Evolutionary conservation across 2,888 invertebrate species (phyloP).

Genomic region (Caenorhabditis zanzibari): DNA sequence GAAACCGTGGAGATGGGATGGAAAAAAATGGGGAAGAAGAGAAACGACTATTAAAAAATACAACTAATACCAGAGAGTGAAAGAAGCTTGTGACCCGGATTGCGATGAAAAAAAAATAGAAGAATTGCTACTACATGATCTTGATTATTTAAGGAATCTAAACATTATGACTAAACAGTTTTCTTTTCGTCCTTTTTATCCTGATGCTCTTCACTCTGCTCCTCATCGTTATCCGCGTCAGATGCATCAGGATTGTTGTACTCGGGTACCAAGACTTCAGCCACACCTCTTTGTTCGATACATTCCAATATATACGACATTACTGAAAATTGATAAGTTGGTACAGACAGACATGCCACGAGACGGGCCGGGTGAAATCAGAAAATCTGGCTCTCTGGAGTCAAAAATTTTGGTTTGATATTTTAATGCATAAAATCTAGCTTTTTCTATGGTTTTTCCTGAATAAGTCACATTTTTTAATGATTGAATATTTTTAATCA

Average conservation of each 20-base stretch:
- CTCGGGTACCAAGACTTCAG: constrained; percentile 71
- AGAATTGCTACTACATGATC: constrained; percentile 44
- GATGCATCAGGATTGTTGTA: constrained; percentile 77
- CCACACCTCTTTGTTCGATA: constrained; percentile 71
- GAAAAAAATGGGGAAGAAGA: background rate
- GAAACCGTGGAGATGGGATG: constrained; percentile 30
- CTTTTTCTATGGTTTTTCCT: too few species aligned
- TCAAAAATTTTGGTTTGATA: too few species aligned
- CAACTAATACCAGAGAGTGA: constrained; percentile 41
- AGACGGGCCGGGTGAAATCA: too few species aligned
- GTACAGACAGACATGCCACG: too few species aligned
- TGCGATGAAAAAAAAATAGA: background rate
- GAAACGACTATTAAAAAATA: constrained; percentile 1
- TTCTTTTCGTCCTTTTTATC: constrained; percentile 59
- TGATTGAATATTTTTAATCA: too few species aligned
- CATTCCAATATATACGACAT: constrained; percentile 79
- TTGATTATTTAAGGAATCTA: constrained; percentile 13
- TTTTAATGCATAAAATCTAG: background rate
- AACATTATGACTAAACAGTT: constrained; percentile 31
- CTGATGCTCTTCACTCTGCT: constrained; percentile 54
- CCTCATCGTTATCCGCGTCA: constrained; percentile 60
- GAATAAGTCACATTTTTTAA: too few species aligned
- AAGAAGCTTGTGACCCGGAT: constrained; percentile 41
- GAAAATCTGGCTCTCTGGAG: too few species aligned
- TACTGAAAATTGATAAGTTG: constrained; percentile 75